Evolutionary conservation across 2,797 vertebrate genomes (phyloP), one percentile per base, ranked within the genome.

Genomic region (Pseudotriccus pelzelni): DNA sequence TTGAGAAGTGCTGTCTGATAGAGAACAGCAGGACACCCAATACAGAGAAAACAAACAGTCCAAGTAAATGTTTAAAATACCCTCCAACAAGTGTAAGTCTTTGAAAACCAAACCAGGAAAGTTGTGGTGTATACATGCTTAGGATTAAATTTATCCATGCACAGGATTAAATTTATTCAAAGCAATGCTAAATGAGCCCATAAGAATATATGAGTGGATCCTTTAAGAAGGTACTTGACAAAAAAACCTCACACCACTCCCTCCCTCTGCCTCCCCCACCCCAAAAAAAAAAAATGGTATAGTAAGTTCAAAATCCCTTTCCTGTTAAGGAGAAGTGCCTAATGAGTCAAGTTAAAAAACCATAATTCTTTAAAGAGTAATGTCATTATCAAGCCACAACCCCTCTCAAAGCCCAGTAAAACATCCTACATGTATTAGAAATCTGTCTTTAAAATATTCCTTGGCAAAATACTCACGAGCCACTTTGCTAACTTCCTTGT

Each of bases 401-500:
- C 9, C 16, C 4, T 15, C 10, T 24, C 27, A 62, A 66, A 86
- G 30, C 6, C 17, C 36, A 53, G 16, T 4, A 52, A 58, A 44
- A 69, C 7, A 1, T 10, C 30, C 17, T 14, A 30, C 14, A 21
- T 9, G 7, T 21, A 5, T 28, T 20, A 53, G 30, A 53, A 60
- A 59, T 4, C 10, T 15, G 9, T 5, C 70, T 81, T 84, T 39
- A 46, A 67, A 64, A 27, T 11, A 34, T 15, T 41, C 13, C 9
- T 73, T 28, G 14, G n/a, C 11, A 37, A 68, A 56, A 14, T 39
- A 28, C 1, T 2, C 1, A 1, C 7, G 7, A 12, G 4, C 53
- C 22, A 14, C 19, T 47, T 69, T 41, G 17, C 22, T 58, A 25
- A 34, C 30, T 39, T 49, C 39, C n/a, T 52, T 41, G 47, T n/a